Evolutionary conservation across 2,113 vertebrate species (phyloP).

Genomic region (Plotosus lineatus): DNA sequence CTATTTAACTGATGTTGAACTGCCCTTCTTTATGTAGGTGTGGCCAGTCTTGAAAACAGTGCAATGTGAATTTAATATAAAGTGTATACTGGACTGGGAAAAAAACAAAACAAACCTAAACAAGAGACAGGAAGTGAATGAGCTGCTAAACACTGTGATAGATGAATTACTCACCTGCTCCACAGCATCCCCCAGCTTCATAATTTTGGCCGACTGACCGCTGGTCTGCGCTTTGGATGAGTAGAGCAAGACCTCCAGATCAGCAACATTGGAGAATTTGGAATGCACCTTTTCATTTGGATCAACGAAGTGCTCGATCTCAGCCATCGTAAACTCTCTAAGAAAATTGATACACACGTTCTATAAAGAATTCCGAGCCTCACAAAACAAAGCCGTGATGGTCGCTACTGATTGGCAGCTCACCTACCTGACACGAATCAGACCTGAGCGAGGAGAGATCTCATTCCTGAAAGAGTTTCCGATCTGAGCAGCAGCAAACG

Average conservation of each 20-base stretch:
- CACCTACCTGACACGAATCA: conserved; percentile 93
- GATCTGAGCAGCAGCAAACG: conserved; percentile 97
- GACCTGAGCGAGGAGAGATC: conserved; percentile 96
- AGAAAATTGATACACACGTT: background rate
- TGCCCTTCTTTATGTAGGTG: too few relatives aligned
- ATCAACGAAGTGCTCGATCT: conserved; percentile 99
- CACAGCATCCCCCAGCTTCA: conserved; percentile 92
- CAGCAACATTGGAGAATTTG: conserved; percentile 86
- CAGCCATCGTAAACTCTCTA: conserved; percentile 99
- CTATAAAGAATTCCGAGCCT: background rate
- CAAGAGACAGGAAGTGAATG: background rate
- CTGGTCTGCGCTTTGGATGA: conserved; percentile 96
- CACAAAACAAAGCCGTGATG: background rate
- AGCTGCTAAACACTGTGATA: background rate
- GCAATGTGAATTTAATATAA: too few relatives aligned
- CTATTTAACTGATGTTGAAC: too few relatives aligned
- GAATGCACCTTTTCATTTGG: conserved; percentile 91
- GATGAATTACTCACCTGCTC: conserved; percentile 77
- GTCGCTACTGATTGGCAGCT: background rate
- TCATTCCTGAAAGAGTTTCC: conserved; percentile 98
- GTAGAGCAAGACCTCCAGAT: conserved; percentile 84
- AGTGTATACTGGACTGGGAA: background rate
- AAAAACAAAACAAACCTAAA: background rate
- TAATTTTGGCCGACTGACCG: conserved; percentile 87
- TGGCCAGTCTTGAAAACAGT: too few relatives aligned